A percentile compares a stretch with the other conserved stretches of the same genome.
These are phyloP conservation scores for Ooceraea biroi DNA, from an alignment of 1,140 invertebrate species.

Conservation along the genomic window DNA sequence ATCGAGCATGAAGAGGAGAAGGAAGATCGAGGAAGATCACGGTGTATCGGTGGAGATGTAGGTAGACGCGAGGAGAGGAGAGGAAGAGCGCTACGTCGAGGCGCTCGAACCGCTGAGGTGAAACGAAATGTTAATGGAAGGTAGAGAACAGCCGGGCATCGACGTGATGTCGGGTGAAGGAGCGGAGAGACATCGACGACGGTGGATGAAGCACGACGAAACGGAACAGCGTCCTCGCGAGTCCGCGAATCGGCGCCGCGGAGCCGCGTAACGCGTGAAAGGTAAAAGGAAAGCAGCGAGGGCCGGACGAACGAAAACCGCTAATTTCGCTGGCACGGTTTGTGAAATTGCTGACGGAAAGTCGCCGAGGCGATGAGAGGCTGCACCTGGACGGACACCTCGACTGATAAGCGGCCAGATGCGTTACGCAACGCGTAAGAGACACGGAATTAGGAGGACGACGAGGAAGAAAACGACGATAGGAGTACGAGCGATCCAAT, in stretches of 20 bases:
- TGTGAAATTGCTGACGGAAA: slow-evolving; percentile 55
- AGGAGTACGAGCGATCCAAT: slow-evolving; percentile 23
- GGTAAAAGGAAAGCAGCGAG: slow-evolving; percentile 41
- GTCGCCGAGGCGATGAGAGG: slow-evolving; percentile 43
- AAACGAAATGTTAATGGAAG: slow-evolving; percentile 63
- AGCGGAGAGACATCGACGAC: slow-evolving; percentile 57
- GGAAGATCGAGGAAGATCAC: slow-evolving; percentile 68
- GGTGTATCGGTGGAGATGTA: neutral
- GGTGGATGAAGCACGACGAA: slow-evolving; percentile 62
- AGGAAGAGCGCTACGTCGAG: slow-evolving; percentile 34
- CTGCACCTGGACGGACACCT: too few species aligned
- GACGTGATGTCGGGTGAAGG: slow-evolving; percentile 55
- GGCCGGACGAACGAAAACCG: slow-evolving; percentile 48
- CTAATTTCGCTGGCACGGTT: slow-evolving; percentile 52
- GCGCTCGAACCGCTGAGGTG: slow-evolving; percentile 59
- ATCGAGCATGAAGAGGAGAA: slow-evolving; percentile 46
- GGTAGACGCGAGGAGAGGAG: neutral
- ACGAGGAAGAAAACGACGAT: slow-evolving; percentile 9
- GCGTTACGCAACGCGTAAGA: slow-evolving; percentile 17
- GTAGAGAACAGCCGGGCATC: slow-evolving; percentile 44
- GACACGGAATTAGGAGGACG: slow-evolving; percentile 18
- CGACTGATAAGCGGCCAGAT: slow-evolving; percentile 16
- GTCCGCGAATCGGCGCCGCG: slow-evolving; percentile 46
- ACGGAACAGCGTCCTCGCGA: slow-evolving; percentile 42
- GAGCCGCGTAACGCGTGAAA: slow-evolving; percentile 55